Conservation (phyloP, 2,888 invertebrate genomes). For the Aphrophora alni region DNA sequence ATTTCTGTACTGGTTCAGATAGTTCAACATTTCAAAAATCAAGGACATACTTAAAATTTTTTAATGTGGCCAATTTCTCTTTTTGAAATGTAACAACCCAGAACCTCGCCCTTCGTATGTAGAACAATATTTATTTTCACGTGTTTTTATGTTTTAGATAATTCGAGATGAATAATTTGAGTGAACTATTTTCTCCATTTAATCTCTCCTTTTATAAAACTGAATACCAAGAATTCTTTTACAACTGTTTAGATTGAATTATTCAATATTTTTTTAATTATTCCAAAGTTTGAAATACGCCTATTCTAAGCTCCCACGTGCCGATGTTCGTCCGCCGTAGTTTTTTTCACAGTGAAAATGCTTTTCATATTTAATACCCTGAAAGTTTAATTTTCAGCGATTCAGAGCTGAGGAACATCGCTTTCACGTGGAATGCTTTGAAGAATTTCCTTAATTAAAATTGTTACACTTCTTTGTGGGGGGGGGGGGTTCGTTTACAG, state of each 20-base stretch:
- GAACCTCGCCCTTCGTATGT: no score
- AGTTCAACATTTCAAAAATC: no score
- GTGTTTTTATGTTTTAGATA: no score
- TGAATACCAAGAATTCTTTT: neutral
- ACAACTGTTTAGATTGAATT: neutral
- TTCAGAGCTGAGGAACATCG: no score
- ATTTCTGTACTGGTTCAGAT: no score
- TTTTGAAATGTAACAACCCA: no score
- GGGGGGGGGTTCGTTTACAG: neutral
- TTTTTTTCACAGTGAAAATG: neutral
- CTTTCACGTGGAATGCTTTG: neutral
- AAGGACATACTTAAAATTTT: no score
- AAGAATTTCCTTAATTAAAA: slow-evolving; percentile 7
- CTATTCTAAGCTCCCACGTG: neutral
- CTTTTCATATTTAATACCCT: neutral
- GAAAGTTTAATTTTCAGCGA: neutral
- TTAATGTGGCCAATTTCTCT: no score
- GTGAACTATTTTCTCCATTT: no score
- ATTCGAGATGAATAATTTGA: no score
- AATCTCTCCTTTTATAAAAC: no score
- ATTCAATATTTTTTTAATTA: neutral
- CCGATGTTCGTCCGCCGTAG: neutral
- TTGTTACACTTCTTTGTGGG: slow-evolving; percentile 2
- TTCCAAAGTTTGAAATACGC: neutral
- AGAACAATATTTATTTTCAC: no score